Percentiles rank a stretch among this genome's conserved stretches.
phyloP scores from a whole-genome alignment of 2,113 vertebrate species.

The Erinaceus europaeus region DNA sequence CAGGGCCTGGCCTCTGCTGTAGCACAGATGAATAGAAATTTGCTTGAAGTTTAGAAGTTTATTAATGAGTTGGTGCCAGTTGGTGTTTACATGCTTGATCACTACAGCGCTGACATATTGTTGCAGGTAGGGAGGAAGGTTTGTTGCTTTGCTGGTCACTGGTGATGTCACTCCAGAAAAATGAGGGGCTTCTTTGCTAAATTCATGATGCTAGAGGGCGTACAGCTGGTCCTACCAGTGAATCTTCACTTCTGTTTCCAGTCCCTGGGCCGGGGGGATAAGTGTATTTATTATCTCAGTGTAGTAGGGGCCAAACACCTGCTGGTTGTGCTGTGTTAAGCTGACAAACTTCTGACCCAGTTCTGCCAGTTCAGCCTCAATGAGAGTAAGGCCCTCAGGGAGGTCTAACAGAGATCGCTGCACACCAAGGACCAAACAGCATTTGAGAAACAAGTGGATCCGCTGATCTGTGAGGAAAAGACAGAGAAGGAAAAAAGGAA shows the following conservation, averaged over 20 bases:
- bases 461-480: conserved; percentile 74
- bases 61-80: conserved; percentile 58
- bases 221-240: conserved; percentile 49
- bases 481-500: not conserved
- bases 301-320: conserved; percentile 83
- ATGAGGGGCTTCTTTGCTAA: conserved; percentile 15
- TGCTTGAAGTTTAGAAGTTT: conserved; percentile 64
- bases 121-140: not conserved
- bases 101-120: not conserved
- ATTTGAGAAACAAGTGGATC: conserved; percentile 80
- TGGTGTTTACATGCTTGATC: conserved; percentile 21
- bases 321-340: conserved; percentile 78
- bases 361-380: conserved; percentile 82
- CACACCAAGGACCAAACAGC: conserved; percentile 70
- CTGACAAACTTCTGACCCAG: conserved; percentile 78
- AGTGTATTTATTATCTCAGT: conserved; percentile 78
- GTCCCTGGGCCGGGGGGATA: conserved; percentile 65
- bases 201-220: not conserved
- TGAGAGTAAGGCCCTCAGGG: conserved; percentile 73
- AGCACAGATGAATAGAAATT: rapidly evolving
- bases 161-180: conserved; percentile 17
- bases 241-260: conserved; percentile 57
- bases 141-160: not conserved
- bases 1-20: not conserved
- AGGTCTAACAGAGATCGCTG: conserved; percentile 69